Evolutionary conservation across 1,140 invertebrate genomes (phyloP).

Genomic region (Harpegnathos saltator): DNA sequence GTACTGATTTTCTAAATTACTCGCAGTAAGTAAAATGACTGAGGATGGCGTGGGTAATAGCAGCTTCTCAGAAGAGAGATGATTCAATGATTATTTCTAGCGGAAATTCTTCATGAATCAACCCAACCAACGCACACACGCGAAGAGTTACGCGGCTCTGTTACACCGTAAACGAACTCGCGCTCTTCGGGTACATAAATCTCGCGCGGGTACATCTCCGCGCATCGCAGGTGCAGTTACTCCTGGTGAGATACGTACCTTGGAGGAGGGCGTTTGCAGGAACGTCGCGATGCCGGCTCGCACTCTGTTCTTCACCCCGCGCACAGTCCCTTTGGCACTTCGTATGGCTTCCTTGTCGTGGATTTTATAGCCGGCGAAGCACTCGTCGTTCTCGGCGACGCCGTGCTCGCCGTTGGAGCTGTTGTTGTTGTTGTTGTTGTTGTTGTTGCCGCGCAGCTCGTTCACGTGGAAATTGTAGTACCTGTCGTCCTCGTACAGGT

Average conservation of each 20-base stretch:
- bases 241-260: constrained; percentile 86
- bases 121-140: no score
- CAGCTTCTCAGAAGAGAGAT: no score
- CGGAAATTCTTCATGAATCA: no score
- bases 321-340: constrained; percentile 95
- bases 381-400: constrained; percentile 88
- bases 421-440: constrained; percentile 82
- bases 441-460: constrained; percentile 88
- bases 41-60: no score
- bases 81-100: no score
- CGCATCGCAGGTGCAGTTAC: not conserved
- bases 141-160: no score
- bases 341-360: constrained; percentile 92
- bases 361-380: constrained; percentile 93
- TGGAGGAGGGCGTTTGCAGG: constrained; percentile 91
- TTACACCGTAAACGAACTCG: no score
- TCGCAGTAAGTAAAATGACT: no score
- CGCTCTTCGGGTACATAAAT: not conserved
- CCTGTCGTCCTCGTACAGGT: constrained; percentile 90
- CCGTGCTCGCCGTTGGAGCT: constrained; percentile 80
- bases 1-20: no score
- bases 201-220: not conserved
- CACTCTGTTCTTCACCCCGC: constrained; percentile 97
- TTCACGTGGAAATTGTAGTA: constrained; percentile 94
- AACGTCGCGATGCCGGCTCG: constrained; percentile 97